These are phyloP conservation scores for Ectropis crepuscularia DNA, from an alignment of 2,888 invertebrate genomes.

Conservation along the genomic window DNA sequence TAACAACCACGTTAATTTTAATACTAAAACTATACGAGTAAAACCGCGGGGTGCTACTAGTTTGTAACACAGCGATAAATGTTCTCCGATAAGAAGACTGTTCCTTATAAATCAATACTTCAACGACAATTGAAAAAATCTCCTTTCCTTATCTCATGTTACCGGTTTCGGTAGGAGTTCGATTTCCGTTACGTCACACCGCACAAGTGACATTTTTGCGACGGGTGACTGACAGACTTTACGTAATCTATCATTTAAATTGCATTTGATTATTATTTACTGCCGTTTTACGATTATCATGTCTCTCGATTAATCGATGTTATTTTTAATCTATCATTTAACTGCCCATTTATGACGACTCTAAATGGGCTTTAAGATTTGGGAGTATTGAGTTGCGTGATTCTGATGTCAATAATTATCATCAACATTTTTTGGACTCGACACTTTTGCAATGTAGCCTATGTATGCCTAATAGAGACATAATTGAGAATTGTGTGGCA, in stretches of 20 bases:
- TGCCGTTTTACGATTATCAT: conserved; percentile 46
- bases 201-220: conserved; percentile 38
- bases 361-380: conserved; percentile 8
- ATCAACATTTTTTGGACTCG: too few species aligned
- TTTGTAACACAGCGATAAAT: too few species aligned
- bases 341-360: conserved; percentile 10
- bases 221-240: conserved; percentile 60
- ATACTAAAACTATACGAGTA: too few species aligned
- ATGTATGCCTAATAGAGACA: too few species aligned
- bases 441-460: too few species aligned
- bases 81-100: too few species aligned
- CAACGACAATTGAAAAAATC: background rate
- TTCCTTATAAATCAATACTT: too few species aligned
- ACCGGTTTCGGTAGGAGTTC: conserved; percentile 25
- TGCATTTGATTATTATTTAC: conserved; percentile 36
- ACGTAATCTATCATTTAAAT: conserved; percentile 54
- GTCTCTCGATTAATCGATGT: conserved; percentile 21
- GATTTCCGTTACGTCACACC: conserved; percentile 41
- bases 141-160: conserved; percentile 9
- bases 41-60: too few species aligned
- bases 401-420: background rate
- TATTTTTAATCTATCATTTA: conserved; percentile 18
- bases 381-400: conserved; percentile 26
- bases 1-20: too few species aligned
- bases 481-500: too few species aligned